phyloP scores from a whole-genome alignment of 64 coral and sea anemone genomes.

The Pocillopora damicornis region DNA sequence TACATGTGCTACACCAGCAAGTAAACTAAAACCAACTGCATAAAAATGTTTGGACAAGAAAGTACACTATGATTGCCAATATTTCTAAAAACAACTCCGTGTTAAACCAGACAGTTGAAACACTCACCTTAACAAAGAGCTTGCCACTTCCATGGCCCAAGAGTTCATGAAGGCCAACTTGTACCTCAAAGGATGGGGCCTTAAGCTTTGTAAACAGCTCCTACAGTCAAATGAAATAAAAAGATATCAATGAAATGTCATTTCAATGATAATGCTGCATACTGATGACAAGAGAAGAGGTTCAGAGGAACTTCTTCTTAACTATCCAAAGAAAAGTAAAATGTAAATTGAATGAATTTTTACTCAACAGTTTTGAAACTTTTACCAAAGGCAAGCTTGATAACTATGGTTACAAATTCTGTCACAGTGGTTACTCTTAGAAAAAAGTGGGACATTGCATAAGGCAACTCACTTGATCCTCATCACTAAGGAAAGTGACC shows the following conservation, averaged over 20 bases:
- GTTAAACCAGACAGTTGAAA: neutral
- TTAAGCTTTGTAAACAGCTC: slow-evolving; percentile 83
- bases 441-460: neutral
- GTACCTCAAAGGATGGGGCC: slow-evolving; percentile 91
- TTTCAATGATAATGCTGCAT: too few relatives aligned
- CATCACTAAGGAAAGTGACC: slow-evolving; percentile 71
- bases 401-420: neutral
- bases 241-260: neutral
- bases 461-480: slow-evolving; percentile 64
- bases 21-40: neutral
- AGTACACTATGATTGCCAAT: neutral
- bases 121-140: slow-evolving; percentile 72
- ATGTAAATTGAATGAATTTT: too few relatives aligned
- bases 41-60: neutral
- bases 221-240: slow-evolving; percentile 37
- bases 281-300: neutral
- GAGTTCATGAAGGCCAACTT: slow-evolving; percentile 96
- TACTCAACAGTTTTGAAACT: too few relatives aligned
- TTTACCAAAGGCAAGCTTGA: too few relatives aligned
- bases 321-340: too few relatives aligned
- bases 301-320: neutral
- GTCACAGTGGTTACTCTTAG: neutral
- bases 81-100: neutral
- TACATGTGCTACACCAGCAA: neutral
- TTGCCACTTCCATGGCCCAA: slow-evolving; percentile 97